Conservation (phyloP, 2,113 vertebrate genomes). For the Conger conger region DNA sequence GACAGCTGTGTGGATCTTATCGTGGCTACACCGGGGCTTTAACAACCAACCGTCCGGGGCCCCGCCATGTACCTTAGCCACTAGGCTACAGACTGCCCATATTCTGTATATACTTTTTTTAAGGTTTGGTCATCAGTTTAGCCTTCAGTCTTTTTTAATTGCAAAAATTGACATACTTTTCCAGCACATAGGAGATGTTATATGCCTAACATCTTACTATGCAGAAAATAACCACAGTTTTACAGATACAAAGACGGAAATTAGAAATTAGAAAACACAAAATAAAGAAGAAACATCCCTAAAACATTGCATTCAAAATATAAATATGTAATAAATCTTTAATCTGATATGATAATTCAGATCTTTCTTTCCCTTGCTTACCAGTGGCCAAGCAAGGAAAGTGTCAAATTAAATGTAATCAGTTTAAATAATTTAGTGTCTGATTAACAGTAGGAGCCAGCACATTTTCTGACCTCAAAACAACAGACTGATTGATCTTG, state of each 20-base stretch:
- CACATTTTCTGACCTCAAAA: constrained; percentile 32
- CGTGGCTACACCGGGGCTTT: no score
- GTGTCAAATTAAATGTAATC: no score
- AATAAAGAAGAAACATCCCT: not conserved
- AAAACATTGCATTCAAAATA: not conserved
- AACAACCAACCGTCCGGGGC: no score
- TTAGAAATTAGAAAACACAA: not conserved
- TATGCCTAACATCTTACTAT: not conserved
- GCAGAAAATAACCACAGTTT: no score
- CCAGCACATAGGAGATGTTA: no score
- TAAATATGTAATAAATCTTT: not conserved
- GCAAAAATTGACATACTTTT: no score
- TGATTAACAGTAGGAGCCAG: constrained; percentile 27
- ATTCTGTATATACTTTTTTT: not conserved
- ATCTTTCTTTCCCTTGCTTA: not conserved
- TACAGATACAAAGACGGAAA: not conserved
- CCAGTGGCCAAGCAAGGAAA: not conserved
- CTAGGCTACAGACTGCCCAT: no score
- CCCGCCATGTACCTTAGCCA: no score
- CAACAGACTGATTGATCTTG: constrained; percentile 24
- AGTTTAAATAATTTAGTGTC: constrained; percentile 15
- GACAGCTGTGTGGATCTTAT: no score
- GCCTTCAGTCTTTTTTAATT: not conserved
- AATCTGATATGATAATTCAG: not conserved
- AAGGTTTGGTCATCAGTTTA: not conserved